Evolutionary conservation across 2,888 invertebrate genomes (phyloP).

Genomic region (Orchesellides sinensis): DNA sequence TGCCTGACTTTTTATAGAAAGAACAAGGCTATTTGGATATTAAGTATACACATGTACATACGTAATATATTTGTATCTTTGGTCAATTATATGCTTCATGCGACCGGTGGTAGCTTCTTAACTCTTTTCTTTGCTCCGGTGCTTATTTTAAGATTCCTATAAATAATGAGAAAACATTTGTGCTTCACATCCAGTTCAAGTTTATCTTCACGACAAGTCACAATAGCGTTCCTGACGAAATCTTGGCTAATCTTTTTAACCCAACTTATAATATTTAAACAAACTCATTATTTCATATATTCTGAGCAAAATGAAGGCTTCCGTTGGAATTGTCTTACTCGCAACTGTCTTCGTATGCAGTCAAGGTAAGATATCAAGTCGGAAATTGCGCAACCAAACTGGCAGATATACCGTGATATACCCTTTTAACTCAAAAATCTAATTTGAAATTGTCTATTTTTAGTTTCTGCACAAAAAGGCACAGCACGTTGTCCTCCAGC

Average conservation of each 20-base stretch:
- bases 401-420: background rate
- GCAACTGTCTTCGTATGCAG: slow-evolving; percentile 22
- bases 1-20: too few species aligned
- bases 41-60: too few species aligned
- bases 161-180: slow-evolving; percentile 35
- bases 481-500: slow-evolving; percentile 7
- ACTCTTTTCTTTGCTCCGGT: background rate
- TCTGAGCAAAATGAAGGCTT: slow-evolving; percentile 26
- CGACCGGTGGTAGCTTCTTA: too few species aligned
- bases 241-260: background rate
- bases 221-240: background rate
- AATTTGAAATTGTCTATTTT: background rate
- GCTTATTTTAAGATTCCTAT: slow-evolving; percentile 21
- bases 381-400: background rate
- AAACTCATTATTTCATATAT: background rate
- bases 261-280: background rate
- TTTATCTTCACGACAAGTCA: slow-evolving; percentile 12
- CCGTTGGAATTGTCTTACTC: slow-evolving; percentile 8
- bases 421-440: background rate
- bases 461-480: slow-evolving; percentile 32
- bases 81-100: too few species aligned
- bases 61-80: too few species aligned
- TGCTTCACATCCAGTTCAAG: slow-evolving; percentile 23
- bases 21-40: too few species aligned
- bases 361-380: slow-evolving; percentile 24